Evolutionary conservation across 2,888 invertebrate genomes (phyloP).

Genomic region (Eupithecia dodoneata): DNA sequence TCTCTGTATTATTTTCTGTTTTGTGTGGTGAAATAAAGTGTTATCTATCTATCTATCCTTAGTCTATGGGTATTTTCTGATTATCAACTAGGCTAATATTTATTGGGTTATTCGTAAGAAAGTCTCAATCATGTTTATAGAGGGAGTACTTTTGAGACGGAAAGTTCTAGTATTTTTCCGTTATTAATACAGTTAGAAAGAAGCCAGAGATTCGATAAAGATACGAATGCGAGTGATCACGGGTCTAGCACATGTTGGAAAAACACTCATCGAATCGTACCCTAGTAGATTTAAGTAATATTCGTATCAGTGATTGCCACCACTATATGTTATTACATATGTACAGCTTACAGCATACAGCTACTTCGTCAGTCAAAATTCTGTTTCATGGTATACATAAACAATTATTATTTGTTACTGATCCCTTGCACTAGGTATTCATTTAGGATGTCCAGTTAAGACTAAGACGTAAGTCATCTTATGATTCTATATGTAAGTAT

Average conservation of each 20-base stretch:
- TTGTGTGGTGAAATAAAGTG: too few species aligned
- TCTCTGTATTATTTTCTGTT: too few species aligned
- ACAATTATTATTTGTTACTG: background rate
- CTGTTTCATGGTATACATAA: background rate
- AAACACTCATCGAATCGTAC: conserved; percentile 25
- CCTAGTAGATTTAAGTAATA: background rate
- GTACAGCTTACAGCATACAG: too few species aligned
- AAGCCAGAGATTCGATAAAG: conserved; percentile 39
- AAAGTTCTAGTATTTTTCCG: conserved; percentile 22
- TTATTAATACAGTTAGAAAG: conserved; percentile 23
- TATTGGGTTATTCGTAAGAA: background rate
- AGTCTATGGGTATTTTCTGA: background rate
- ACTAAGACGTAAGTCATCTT: background rate
- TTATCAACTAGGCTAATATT: background rate
- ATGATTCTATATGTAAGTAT: background rate
- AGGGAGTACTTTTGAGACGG: background rate
- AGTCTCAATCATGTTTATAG: background rate
- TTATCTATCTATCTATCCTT: too few species aligned
- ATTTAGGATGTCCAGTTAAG: background rate
- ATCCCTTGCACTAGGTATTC: background rate
- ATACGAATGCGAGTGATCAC: conserved; percentile 41
- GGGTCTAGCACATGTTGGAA: conserved; percentile 43
- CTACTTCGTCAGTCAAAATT: background rate
- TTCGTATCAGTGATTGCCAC: background rate
- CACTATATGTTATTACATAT: too few species aligned